Percentiles rank a stretch among this genome's conserved stretches.
Evolutionary conservation across 1,140 invertebrate species (phyloP).

Genomic region (Temnothorax nylanderi): DNA sequence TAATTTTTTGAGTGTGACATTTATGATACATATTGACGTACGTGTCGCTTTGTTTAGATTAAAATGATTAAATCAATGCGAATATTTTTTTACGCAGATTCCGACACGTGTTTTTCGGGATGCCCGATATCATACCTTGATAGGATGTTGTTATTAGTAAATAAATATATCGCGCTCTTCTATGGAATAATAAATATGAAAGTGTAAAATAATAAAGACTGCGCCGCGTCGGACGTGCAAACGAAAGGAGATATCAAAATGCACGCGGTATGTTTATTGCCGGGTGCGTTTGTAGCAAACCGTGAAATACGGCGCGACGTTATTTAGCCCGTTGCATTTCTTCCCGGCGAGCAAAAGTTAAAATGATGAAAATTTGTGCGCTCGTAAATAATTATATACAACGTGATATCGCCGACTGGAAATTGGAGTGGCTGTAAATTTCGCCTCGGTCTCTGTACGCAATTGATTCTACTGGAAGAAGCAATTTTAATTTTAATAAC

Average conservation of each 20-base stretch:
- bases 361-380: slow-evolving; percentile 29
- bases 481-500: slow-evolving; percentile 9
- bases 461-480: slow-evolving; percentile 12
- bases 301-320: not conserved
- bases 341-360: not conserved
- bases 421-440: slow-evolving; percentile 18
- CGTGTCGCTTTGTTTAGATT: not conserved
- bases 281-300: not conserved
- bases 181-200: not conserved
- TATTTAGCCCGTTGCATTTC: slow-evolving; percentile 10
- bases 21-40: not conserved
- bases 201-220: not conserved
- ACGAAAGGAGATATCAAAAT: not conserved
- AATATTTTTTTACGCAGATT: not conserved
- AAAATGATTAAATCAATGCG: not conserved
- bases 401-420: slow-evolving; percentile 1
- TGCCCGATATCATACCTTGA: not conserved
- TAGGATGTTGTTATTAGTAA: not conserved
- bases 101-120: not conserved
- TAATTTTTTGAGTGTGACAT: not conserved
- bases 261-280: not conserved
- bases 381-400: slow-evolving; percentile 27
- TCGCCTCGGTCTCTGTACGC: not conserved
- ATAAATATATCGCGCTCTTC: not conserved
- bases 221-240: not conserved